Percentiles rank a stretch among this genome's conserved stretches.
Conservation (phyloP, 2,797 vertebrate genomes). For the Tokudaia muenninki region DNA sequence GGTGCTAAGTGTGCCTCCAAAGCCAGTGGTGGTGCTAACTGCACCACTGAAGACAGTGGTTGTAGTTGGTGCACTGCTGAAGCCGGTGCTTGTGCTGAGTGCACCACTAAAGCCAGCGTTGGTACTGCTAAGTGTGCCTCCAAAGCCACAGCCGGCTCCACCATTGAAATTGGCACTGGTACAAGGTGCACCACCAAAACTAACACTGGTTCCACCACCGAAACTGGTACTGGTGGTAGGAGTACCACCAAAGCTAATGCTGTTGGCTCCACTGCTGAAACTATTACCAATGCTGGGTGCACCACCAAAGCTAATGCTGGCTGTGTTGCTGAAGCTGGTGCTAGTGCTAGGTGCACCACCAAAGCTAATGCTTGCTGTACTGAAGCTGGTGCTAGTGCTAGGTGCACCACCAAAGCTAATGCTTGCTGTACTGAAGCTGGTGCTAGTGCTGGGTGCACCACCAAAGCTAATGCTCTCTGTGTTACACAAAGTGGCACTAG, state of each 20-base stretch:
- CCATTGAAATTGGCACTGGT: constrained; percentile 46
- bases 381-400: background rate
- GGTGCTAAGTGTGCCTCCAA: constrained; percentile 73
- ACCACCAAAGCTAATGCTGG: constrained; percentile 56
- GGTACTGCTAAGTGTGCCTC: constrained; percentile 33
- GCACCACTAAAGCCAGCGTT: constrained; percentile 44
- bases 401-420: constrained; percentile 41
- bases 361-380: constrained; percentile 51
- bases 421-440: constrained; percentile 32
- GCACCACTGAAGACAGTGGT: constrained; percentile 66
- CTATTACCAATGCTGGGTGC: background rate
- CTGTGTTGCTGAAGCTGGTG: background rate
- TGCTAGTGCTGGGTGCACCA: constrained; percentile 5
- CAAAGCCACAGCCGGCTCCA: constrained; percentile 57
- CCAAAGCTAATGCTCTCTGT: constrained; percentile 51
- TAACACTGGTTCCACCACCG: constrained; percentile 33
- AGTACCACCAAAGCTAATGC: constrained; percentile 53
- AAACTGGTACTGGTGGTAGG: constrained; percentile 15
- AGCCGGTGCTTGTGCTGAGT: constrained; percentile 43
- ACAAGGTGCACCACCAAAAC: constrained; percentile 41
- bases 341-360: background rate
- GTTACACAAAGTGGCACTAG: constrained; percentile 21
- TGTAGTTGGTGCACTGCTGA: constrained; percentile 51
- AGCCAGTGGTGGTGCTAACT: constrained; percentile 68
- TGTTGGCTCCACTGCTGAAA: constrained; percentile 1